Percentiles rank a stretch among this genome's conserved stretches.
These are phyloP conservation scores for Anthonomus grandis DNA, from an alignment of 1,140 invertebrate genomes.

Conservation along the genomic window DNA sequence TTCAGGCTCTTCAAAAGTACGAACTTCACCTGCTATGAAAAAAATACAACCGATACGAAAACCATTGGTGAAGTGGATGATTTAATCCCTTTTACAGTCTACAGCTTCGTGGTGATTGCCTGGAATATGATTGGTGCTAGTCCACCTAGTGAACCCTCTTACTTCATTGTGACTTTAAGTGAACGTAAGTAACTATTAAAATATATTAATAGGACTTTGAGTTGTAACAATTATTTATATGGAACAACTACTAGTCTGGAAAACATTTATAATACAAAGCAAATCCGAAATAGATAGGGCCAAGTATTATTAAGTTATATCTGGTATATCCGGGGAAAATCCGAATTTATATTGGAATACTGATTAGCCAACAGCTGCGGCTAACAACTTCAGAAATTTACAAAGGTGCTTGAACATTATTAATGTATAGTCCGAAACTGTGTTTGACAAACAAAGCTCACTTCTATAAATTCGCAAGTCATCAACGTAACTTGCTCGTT, in stretches of 20 bases:
- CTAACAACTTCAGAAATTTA: constrained; percentile 21
- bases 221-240: not conserved
- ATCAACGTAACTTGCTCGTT: constrained; percentile 17
- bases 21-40: constrained; percentile 62
- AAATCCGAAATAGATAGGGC: too few relatives aligned
- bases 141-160: constrained; percentile 67
- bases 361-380: constrained; percentile 15
- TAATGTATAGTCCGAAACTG: constrained; percentile 19
- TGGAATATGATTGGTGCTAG: constrained; percentile 70
- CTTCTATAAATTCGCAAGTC: constrained; percentile 19
- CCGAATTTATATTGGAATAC: constrained; percentile 19
- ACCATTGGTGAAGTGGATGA: constrained; percentile 63
- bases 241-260: too few relatives aligned
- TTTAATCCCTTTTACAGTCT: constrained; percentile 69
- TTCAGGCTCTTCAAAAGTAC: constrained; percentile 65
- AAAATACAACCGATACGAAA: constrained; percentile 61
- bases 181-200: constrained; percentile 57
- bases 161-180: constrained; percentile 72
- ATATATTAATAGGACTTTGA: not conserved
- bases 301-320: too few relatives aligned
- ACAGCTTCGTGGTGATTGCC: constrained; percentile 70
- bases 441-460: constrained; percentile 21
- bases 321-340: too few relatives aligned
- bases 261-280: too few relatives aligned
- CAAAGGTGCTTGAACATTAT: constrained; percentile 21